phyloP scores from a whole-genome alignment of 1,140 invertebrate genomes.

The Apis laboriosa region DNA sequence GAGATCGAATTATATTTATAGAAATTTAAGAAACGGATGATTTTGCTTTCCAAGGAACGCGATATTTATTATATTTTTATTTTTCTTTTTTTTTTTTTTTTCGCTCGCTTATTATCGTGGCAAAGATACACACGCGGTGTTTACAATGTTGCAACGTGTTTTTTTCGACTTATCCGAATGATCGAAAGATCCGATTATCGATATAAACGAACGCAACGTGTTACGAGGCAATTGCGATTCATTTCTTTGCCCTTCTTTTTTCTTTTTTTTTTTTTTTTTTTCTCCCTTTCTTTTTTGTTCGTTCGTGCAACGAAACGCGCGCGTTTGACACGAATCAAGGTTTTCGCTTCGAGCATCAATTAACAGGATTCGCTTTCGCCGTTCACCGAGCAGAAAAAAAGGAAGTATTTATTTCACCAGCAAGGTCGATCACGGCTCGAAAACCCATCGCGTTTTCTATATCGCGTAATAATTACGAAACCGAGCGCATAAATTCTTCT shows the following conservation, averaged over 20 bases:
- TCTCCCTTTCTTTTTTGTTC: neutral
- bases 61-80: too few relatives aligned
- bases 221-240: too few relatives aligned
- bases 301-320: neutral
- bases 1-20: neutral
- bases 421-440: too few relatives aligned
- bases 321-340: neutral
- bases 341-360: neutral
- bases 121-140: too few relatives aligned
- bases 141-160: too few relatives aligned
- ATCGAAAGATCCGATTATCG: neutral
- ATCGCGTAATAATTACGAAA: constrained; percentile 42
- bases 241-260: too few relatives aligned
- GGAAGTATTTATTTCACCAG: neutral
- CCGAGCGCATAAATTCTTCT: constrained; percentile 1
- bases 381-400: neutral
- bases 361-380: neutral
- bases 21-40: too few relatives aligned
- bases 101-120: too few relatives aligned
- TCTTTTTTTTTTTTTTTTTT: neutral
- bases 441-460: constrained; percentile 24
- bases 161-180: too few relatives aligned
- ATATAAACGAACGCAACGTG: neutral
- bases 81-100: too few relatives aligned
- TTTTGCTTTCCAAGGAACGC: too few relatives aligned